These are phyloP conservation scores for Pampusana beccarii DNA, from an alignment of 2,113 vertebrate genomes.

Conservation along the genomic window DNA sequence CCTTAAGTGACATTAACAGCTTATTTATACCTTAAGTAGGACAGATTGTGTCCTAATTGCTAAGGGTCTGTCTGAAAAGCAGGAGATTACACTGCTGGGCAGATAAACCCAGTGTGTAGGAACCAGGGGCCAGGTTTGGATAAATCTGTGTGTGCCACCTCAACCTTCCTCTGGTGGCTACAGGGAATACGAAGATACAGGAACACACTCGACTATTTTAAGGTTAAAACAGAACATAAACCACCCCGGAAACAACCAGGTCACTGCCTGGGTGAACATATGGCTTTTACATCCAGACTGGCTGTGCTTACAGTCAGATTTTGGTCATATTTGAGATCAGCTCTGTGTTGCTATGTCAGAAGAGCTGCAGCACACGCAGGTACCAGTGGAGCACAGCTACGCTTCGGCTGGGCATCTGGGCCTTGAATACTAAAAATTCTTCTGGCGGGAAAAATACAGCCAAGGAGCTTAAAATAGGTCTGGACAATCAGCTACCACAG, in stretches of 20 bases:
- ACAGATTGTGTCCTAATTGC: neutral
- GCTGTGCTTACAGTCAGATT: neutral
- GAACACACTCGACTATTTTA: neutral
- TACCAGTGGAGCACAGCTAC: neutral
- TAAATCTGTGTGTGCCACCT: fast-evolving
- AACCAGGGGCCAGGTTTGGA: fast-evolving
- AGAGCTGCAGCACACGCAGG: neutral
- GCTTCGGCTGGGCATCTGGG: neutral
- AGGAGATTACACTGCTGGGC: neutral
- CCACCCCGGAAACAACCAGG: neutral
- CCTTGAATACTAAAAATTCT: neutral
- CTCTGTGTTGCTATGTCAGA: fast-evolving
- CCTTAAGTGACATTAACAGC: neutral
- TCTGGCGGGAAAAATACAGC: neutral
- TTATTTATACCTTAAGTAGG: conserved; percentile 24
- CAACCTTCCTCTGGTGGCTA: neutral
- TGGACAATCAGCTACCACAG: neutral
- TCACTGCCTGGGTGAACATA: neutral
- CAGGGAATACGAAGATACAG: neutral
- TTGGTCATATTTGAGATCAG: fast-evolving
- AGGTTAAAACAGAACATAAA: neutral
- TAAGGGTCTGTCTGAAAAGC: neutral
- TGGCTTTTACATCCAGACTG: fast-evolving
- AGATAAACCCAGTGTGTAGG: fast-evolving
- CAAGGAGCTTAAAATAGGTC: neutral